Evolutionary conservation across 2,113 vertebrate genomes (phyloP), one percentile per base, ranked within the genome.

Genomic region (Caretta caretta): DNA sequence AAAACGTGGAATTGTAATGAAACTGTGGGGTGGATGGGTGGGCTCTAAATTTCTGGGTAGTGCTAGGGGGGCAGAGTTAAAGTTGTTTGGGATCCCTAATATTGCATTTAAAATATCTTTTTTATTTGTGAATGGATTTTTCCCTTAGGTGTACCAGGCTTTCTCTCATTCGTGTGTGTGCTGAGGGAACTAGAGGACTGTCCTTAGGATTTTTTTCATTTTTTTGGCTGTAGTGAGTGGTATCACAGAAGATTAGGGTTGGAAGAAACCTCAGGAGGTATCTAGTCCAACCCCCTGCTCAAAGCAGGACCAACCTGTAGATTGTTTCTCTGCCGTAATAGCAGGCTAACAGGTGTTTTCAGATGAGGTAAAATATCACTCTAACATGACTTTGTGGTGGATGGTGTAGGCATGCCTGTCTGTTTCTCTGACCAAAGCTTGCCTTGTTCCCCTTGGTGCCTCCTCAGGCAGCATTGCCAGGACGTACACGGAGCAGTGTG

Each of bases 401-500:
- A 3, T 17, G 24, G 7, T 46, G 79, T 53, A 6, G 17, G n/a
- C 31, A n/a, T 25, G 16, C 50, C 22, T 27, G 78, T 57, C 75
- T 4, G 0, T 2, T 10, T 65, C 10, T 76, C 62, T 62, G 65
- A 24, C 2, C 2, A 54, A 75, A 92, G 19, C 10, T 72, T 90
- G 83, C n/a, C 42, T 94, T 38, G 1, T 46, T 13, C 89, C 56
- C 79, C 91, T 49, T 69, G 86, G 25, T 27, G 42, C 72, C 84
- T 96, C 54, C 90, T 29, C 90, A 99, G 99, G 99, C 80, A 98
- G 96, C 42, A 99, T 99, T 80, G 99, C 99, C 80, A 98, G 99
- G 89, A 99, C 98, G 0, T 99, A 99, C 97, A 99, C 99, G 2
- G 99, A 99, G 81, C 98, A 98, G 62, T 99, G 99, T 92, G 98